phyloP scores from a whole-genome alignment of 1,140 invertebrate species.

The Drosophila santomea region DNA sequence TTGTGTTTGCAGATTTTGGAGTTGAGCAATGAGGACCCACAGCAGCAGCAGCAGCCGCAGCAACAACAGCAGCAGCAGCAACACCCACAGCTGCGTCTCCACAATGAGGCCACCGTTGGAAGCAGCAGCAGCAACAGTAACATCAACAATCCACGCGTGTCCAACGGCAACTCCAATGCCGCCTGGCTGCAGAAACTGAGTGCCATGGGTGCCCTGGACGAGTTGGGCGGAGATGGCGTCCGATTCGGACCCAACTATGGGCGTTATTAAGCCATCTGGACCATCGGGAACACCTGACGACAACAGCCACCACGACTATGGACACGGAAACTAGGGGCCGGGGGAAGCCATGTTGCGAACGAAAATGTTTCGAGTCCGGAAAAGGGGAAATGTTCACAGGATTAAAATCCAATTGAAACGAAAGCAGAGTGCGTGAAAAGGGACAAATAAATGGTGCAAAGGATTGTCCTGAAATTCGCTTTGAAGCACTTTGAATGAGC shows the following conservation, averaged over 20 bases:
- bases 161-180: constrained; percentile 57
- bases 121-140: constrained; percentile 33
- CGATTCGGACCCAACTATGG: constrained; percentile 47
- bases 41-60: constrained; percentile 54
- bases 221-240: constrained; percentile 52
- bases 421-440: constrained; percentile 38
- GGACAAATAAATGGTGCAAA: constrained; percentile 43
- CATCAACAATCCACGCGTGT: constrained; percentile 55
- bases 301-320: constrained; percentile 25
- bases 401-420: constrained; percentile 46
- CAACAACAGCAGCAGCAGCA: constrained; percentile 30
- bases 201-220: constrained; percentile 68
- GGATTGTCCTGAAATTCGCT: constrained; percentile 22
- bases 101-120: constrained; percentile 65
- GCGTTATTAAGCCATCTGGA: constrained; percentile 36
- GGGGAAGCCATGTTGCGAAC: constrained; percentile 26
- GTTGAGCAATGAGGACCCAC: constrained; percentile 82
- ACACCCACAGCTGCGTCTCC: constrained; percentile 67
- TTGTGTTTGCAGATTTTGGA: constrained; percentile 81
- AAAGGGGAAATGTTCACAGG: constrained; percentile 33
- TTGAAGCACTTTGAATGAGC: constrained; percentile 36
- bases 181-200: constrained; percentile 75
- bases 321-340: constrained; percentile 10
- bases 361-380: constrained; percentile 1
- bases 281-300: constrained; percentile 9